Evolutionary conservation across 2,888 invertebrate genomes (phyloP).

Genomic region (Falcaria lacertinaria): DNA sequence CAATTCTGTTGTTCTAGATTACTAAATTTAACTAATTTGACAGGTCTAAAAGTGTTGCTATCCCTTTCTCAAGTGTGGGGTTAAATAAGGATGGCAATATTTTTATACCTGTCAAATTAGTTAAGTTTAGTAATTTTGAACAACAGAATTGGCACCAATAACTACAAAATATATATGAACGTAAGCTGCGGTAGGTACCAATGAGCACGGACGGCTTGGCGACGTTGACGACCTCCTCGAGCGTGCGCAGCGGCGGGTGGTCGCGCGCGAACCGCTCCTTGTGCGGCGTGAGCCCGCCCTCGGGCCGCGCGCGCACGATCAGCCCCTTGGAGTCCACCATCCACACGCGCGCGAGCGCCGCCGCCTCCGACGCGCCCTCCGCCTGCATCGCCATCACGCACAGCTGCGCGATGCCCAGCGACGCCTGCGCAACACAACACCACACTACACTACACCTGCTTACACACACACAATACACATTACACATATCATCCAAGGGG

Average conservation of each 20-base stretch:
- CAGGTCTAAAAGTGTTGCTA: too few species aligned
- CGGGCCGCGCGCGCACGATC: slow-evolving; percentile 91
- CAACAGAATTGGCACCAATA: too few species aligned
- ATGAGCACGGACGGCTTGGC: slow-evolving; percentile 95
- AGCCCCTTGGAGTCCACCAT: slow-evolving; percentile 98
- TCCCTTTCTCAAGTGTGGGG: too few species aligned
- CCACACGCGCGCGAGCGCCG: slow-evolving; percentile 92
- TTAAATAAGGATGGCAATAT: too few species aligned
- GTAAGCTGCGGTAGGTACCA: slow-evolving; percentile 76
- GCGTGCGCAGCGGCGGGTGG: slow-evolving; percentile 85
- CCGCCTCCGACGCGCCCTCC: slow-evolving; percentile 87
- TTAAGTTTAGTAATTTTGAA: too few species aligned
- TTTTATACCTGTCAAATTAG: too few species aligned
- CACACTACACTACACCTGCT: neutral
- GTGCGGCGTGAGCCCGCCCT: slow-evolving; percentile 89
- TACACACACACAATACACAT: too few species aligned
- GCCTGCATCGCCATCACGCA: slow-evolving; percentile 95
- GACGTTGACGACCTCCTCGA: slow-evolving; percentile 88
- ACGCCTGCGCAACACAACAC: slow-evolving; percentile 79
- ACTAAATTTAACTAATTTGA: too few species aligned
- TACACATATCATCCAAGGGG: too few species aligned
- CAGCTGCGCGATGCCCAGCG: slow-evolving; percentile 95
- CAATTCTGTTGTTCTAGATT: too few species aligned
- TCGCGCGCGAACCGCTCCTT: slow-evolving; percentile 91
- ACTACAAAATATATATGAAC: neutral